Conservation (phyloP, 2,888 invertebrate species). For the Imbricaverruca yamaguchii region DNA sequence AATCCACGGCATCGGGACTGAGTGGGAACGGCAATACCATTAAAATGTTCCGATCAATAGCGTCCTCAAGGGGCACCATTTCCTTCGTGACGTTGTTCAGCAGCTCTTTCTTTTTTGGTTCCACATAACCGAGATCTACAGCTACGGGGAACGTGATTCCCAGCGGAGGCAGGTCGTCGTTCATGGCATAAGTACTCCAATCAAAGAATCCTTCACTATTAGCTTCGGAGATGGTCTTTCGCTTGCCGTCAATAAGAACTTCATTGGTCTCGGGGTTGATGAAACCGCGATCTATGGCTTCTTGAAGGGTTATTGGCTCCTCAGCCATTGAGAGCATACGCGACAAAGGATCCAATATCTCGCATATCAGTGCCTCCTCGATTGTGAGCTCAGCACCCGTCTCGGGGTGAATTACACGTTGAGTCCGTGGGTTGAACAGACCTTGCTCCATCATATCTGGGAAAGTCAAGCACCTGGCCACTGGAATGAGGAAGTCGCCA, state of each 20-base stretch:
- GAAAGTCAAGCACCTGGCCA: constrained; percentile 70
- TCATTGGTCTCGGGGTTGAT: constrained; percentile 62
- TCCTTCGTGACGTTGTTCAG: constrained; percentile 64
- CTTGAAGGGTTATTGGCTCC: constrained; percentile 60
- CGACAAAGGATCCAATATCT: constrained; percentile 75
- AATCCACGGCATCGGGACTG: constrained; percentile 55
- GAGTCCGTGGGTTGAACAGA: constrained; percentile 61
- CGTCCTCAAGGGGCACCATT: constrained; percentile 56
- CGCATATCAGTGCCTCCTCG: constrained; percentile 76
- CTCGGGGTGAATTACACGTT: constrained; percentile 78
- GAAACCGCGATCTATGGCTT: constrained; percentile 63
- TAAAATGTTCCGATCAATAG: constrained; percentile 64
- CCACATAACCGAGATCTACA: constrained; percentile 62
- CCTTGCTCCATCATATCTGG: constrained; percentile 80
- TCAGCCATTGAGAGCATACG: constrained; percentile 56
- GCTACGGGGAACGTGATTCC: constrained; percentile 78
- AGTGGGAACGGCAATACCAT: constrained; percentile 71
- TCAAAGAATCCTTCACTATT: constrained; percentile 56
- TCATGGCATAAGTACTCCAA: constrained; percentile 37
- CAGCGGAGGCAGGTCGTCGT: constrained; percentile 57
- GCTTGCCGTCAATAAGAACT: constrained; percentile 55
- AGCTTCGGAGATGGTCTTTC: constrained; percentile 58
- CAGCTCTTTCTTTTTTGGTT: constrained; percentile 57
- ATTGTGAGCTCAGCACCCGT: constrained; percentile 69
- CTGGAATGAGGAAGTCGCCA: constrained; percentile 66